These are phyloP conservation scores for Ariopsis seemanni DNA, from an alignment of 2,113 vertebrate genomes.

Conservation along the genomic window DNA sequence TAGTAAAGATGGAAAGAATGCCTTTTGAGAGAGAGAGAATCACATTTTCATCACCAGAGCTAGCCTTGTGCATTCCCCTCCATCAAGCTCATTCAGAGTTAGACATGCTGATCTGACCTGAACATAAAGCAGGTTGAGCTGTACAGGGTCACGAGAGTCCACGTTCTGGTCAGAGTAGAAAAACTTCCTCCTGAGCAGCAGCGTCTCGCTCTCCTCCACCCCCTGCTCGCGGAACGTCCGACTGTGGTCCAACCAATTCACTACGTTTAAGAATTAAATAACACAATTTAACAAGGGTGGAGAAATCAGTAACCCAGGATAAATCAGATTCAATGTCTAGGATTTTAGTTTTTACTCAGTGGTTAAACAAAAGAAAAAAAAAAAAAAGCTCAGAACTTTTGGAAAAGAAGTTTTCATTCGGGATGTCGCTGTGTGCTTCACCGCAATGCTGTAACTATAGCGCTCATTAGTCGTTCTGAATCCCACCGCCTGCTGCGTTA, in stretches of 20 bases:
- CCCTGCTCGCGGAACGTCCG: slow-evolving; percentile 95
- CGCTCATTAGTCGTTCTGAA: background rate
- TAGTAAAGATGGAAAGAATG: slow-evolving; percentile 15
- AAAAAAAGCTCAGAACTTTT: background rate
- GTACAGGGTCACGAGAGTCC: slow-evolving; percentile 94
- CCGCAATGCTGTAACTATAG: background rate
- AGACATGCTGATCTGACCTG: slow-evolving; percentile 78
- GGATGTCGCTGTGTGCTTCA: background rate
- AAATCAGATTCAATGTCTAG: background rate
- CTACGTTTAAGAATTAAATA: slow-evolving; percentile 66
- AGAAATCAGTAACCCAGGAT: background rate
- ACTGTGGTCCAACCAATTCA: slow-evolving; percentile 98
- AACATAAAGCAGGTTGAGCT: slow-evolving; percentile 96
- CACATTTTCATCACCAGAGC: background rate
- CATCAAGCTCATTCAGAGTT: background rate
- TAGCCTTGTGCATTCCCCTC: background rate
- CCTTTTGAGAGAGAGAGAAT: background rate
- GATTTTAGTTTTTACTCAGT: background rate
- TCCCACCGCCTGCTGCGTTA: background rate
- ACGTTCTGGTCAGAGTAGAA: slow-evolving; percentile 99
- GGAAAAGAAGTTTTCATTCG: background rate
- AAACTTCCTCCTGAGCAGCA: slow-evolving; percentile 92
- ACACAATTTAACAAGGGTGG: background rate
- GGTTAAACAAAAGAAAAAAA: background rate
- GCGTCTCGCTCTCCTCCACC: slow-evolving; percentile 90